Base-by-base conservation (phyloP, 2,888 invertebrate genomes). In the Crioceris asparagi region DNA sequence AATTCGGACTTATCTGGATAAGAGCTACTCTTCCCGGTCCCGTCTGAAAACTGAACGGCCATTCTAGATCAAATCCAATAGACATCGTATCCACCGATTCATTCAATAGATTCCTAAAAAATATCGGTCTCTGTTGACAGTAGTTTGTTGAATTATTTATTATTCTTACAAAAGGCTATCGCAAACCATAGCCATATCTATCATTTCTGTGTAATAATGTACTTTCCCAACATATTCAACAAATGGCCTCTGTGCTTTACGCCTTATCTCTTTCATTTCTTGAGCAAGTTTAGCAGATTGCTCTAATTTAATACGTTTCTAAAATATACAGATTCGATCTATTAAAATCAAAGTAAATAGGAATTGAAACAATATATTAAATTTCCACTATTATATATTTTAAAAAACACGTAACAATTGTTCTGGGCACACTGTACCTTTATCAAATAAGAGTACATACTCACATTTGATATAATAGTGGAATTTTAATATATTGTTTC, bases 31-130 rank as follows among this genome's bases (percentile, higher is more conserved):
- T 75, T 2, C 71, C 74, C 15, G 72, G 61, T 3, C 75, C 75
- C 1, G 70, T 71, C 60, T 71, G 62, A 50, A 70, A 77, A 38
- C 61, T 68, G 50, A 77, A 76, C 4, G 76, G 75, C 78, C 78
- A 79, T 55, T 79, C 78, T 58, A 77, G 64, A 53, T 78, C 79
- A 52, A 79, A 78, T 3, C 78, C 76, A 42, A 78, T 57, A 3
- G 73, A 68, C 23, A 74, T 59, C 14, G 64, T 45, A 3, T 62
- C 61, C 16, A 53, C 53, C 10, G 45, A 34, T 17, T 41, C 39
- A 31, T 62, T 59, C 17, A 64, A 61, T 40, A 59, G 48, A 38
- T 56, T 52, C 40, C 69, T 69, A 42, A 14, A 53, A 52, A 39
- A 34, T 35, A 32, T 10, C n/a, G n/a, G n/a, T n/a, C n/a, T n/a